Evolutionary conservation across 2,797 vertebrate genomes (phyloP), one percentile per base, ranked within the genome.

Genomic region (Percopsis omiscomaycus): DNA sequence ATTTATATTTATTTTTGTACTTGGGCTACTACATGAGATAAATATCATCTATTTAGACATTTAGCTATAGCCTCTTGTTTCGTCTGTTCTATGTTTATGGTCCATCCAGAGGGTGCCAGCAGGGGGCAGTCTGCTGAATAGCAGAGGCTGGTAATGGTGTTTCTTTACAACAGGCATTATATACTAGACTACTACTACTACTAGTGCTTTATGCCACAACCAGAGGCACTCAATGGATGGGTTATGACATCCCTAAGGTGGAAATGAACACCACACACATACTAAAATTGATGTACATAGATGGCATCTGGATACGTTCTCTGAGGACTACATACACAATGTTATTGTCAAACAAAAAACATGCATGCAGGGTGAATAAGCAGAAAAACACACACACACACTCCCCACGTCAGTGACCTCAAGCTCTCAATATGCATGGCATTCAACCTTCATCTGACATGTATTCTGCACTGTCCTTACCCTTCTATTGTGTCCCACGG

Each of bases 161-260:
- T 22, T 22, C 22, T 22, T 22, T 22, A 22, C 22, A 22, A 22
- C 22, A 22, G 22, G 22, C 22, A 22, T 22, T 22, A 22, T 22
- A 22, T 22, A 22, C 22, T 22, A 22, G 22, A 22, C 22, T 22
- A 22, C 22, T 22, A 22, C 22, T 22, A 22, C 1, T 22, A 22
- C 22, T 22, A 5, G 29, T 87, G 29, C 74, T 85, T 59, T 78
- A 88, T 59, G 16, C 68, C 15, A 72, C 81, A 32, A 75, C 65
- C 65, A 77, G 55, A 29, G 69, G 78, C 47, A 71, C 82, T 28
- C 60, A 68, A 61, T 59, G 89, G 61, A 81, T 80, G 61, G 75
- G 75, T 60, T 89, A 73, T 81, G 76, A 74, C 62, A 83, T 88
- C 61, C 80, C 84, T 42, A 73, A 78, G 78, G 82, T 80, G 45